A percentile compares a stretch with the other conserved stretches of the same genome.
Evolutionary conservation across 2,113 vertebrate genomes (phyloP).

Genomic region (Falco punctatus): DNA sequence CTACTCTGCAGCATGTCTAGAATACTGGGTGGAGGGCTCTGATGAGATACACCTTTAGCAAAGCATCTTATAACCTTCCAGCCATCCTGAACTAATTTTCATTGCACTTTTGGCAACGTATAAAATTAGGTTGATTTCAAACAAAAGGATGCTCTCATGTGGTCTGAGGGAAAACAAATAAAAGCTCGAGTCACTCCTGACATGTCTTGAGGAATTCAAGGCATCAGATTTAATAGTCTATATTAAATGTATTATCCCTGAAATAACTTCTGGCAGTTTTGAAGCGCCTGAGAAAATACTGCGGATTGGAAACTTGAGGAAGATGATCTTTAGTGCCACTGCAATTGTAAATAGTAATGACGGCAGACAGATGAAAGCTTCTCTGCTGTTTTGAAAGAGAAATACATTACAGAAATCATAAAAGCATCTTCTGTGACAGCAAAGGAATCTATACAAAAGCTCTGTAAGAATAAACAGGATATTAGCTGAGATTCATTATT

Average conservation of each 20-base stretch:
- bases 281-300: constrained; percentile 68
- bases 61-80: not conserved
- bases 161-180: constrained; percentile 14
- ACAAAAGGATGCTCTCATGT: not conserved
- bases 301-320: constrained; percentile 66
- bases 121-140: constrained; percentile 33
- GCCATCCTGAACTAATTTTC: constrained; percentile 11
- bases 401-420: constrained; percentile 71
- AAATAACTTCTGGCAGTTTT: constrained; percentile 69
- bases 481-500: constrained; percentile 51
- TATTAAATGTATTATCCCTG: constrained; percentile 64
- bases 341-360: constrained; percentile 66
- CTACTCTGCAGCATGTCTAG: not conserved
- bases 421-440: constrained; percentile 45
- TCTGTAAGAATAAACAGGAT: constrained; percentile 44
- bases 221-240: constrained; percentile 66
- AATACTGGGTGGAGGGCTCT: not conserved
- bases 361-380: constrained; percentile 70
- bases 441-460: constrained; percentile 44
- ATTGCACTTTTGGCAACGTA: constrained; percentile 21
- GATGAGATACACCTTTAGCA: not conserved
- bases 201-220: constrained; percentile 60
- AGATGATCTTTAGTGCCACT: constrained; percentile 65
- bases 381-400: constrained; percentile 57
- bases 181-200: constrained; percentile 6